Conservation (phyloP, 2,797 vertebrate species). For the Scleropages formosus region DNA sequence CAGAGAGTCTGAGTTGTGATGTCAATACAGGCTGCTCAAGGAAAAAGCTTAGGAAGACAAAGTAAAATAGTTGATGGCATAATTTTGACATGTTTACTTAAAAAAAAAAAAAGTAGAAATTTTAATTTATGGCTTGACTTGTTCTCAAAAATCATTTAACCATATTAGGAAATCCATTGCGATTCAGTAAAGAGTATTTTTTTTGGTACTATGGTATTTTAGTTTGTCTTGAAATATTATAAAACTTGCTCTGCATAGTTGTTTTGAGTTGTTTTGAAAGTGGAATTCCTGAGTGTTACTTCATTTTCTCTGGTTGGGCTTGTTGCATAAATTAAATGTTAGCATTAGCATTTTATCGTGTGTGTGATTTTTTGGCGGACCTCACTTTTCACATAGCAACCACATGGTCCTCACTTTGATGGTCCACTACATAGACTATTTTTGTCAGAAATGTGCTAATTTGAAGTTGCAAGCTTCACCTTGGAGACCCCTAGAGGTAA, state of each 20-base stretch:
- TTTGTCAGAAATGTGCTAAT: conserved; percentile 9
- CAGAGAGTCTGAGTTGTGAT: not conserved
- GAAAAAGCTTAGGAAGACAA: not conserved
- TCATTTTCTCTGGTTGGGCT: not conserved
- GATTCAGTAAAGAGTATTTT: not conserved
- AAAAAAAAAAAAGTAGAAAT: not conserved
- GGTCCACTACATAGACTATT: not conserved
- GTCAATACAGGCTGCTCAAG: not conserved
- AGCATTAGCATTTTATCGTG: not conserved
- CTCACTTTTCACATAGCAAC: not conserved
- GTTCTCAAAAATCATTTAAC: not conserved
- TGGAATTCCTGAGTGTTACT: not conserved
- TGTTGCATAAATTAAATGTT: conserved; percentile 1
- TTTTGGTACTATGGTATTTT: not conserved
- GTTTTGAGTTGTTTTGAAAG: not conserved
- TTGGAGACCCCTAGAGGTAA: not conserved
- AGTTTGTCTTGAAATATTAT: not conserved
- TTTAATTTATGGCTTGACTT: not conserved
- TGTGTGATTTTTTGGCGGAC: not conserved
- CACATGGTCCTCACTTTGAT: not conserved
- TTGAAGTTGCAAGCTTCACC: not conserved
- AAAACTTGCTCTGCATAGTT: not conserved
- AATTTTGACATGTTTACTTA: too few species aligned
- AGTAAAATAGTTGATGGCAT: not conserved
- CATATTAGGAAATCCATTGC: not conserved